These are phyloP conservation scores for Zaprionus africanus DNA, from an alignment of 1,140 invertebrate species.

Conservation along the genomic window DNA sequence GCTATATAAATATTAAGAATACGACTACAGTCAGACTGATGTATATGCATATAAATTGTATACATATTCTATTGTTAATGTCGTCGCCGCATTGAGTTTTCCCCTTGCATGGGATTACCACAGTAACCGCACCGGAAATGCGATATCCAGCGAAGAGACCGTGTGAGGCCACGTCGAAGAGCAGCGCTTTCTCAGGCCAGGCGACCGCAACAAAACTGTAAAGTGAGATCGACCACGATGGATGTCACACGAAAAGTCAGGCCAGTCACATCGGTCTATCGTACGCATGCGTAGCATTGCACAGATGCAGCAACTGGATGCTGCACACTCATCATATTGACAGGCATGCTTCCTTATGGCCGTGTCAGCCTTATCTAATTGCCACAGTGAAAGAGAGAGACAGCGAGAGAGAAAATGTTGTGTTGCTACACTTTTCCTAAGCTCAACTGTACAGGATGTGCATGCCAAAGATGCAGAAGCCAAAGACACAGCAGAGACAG, in stretches of 20 bases:
- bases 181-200: slow-evolving; percentile 61
- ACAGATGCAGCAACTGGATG: slow-evolving; percentile 11
- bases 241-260: slow-evolving; percentile 30
- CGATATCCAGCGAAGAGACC: slow-evolving; percentile 59
- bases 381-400: slow-evolving; percentile 24
- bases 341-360: slow-evolving; percentile 59
- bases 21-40: slow-evolving; percentile 34
- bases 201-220: slow-evolving; percentile 57
- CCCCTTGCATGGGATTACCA: slow-evolving; percentile 48
- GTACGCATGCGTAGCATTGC: slow-evolving; percentile 19
- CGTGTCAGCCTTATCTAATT: slow-evolving; percentile 52
- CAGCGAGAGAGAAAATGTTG: neutral
- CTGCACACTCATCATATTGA: slow-evolving; percentile 67
- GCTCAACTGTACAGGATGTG: slow-evolving; percentile 62
- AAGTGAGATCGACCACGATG: slow-evolving; percentile 50
- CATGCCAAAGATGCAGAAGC: slow-evolving; percentile 28
- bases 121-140: slow-evolving; percentile 74
- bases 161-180: slow-evolving; percentile 14
- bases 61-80: neutral
- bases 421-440: slow-evolving; percentile 32
- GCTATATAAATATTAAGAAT: slow-evolving; percentile 72
- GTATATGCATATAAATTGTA: neutral
- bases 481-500: neutral
- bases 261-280: slow-evolving; percentile 19
- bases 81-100: slow-evolving; percentile 3